A percentile compares a stretch with the other conserved stretches of the same genome.
These are phyloP conservation scores for Dendroctonus valens DNA, from an alignment of 1,140 invertebrate species.

Conservation along the genomic window DNA sequence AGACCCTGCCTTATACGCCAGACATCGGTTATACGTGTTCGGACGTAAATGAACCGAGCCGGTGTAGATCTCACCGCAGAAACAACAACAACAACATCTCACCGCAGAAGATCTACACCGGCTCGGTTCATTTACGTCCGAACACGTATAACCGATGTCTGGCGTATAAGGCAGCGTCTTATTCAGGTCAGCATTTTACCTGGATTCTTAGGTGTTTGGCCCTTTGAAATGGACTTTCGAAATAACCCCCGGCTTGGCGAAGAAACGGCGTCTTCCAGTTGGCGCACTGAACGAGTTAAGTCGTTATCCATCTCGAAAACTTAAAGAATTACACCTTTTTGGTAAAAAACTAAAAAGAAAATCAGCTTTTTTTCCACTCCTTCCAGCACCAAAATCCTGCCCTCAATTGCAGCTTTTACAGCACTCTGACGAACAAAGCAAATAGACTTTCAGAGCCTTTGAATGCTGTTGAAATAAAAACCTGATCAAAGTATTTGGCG, in stretches of 20 bases:
- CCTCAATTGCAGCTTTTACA: constrained; percentile 84
- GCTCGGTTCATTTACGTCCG: too few relatives aligned
- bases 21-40: too few relatives aligned
- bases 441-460: constrained; percentile 6
- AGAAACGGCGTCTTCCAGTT: constrained; percentile 46
- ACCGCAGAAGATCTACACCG: too few relatives aligned
- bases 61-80: too few relatives aligned
- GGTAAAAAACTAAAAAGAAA: too few relatives aligned
- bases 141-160: too few relatives aligned
- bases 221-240: constrained; percentile 21
- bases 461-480: constrained; percentile 41
- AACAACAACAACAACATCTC: too few relatives aligned
- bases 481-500: constrained; percentile 92
- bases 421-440: constrained; percentile 64
- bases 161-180: too few relatives aligned
- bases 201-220: constrained; percentile 1
- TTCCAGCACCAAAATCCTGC: constrained; percentile 88
- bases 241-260: constrained; percentile 40
- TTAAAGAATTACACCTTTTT: too few relatives aligned
- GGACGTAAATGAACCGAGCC: too few relatives aligned
- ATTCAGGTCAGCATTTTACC: too few relatives aligned
- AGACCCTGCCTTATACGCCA: too few relatives aligned
- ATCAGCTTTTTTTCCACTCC: constrained; percentile 99
- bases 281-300: constrained; percentile 44
- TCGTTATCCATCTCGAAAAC: constrained; percentile 43